A percentile compares a stretch with the other conserved stretches of the same genome.
Evolutionary conservation across 2,888 invertebrate species (phyloP).

Genomic region (Osmoderma eremita): DNA sequence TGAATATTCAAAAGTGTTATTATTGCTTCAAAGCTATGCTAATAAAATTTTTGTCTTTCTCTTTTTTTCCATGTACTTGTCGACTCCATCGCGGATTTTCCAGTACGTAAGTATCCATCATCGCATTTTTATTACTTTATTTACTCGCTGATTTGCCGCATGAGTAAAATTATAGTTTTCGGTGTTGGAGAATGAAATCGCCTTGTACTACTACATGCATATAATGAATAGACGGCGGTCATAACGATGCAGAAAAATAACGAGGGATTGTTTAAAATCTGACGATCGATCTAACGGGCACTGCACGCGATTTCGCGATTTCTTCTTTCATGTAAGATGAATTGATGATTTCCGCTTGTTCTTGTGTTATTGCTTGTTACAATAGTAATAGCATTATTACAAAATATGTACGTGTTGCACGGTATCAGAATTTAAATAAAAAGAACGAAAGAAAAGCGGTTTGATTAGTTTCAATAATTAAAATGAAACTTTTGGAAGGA

Average conservation of each 20-base stretch:
- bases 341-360: constrained; percentile 32
- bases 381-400: too few relatives aligned
- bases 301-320: constrained; percentile 12
- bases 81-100: constrained; percentile 31
- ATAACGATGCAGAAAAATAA: constrained; percentile 22
- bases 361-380: neutral
- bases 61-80: constrained; percentile 39
- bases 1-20: constrained; percentile 23
- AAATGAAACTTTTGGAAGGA: too few relatives aligned
- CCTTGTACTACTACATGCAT: neutral
- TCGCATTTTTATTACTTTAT: constrained; percentile 41
- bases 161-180: constrained; percentile 26
- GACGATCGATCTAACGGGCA: neutral
- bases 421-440: too few relatives aligned
- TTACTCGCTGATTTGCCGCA: constrained; percentile 25
- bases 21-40: constrained; percentile 33
- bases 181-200: constrained; percentile 5
- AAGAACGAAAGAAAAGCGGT: too few relatives aligned
- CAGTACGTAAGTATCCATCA: constrained; percentile 46
- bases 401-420: too few relatives aligned
- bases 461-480: too few relatives aligned
- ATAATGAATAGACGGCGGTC: constrained; percentile 13
- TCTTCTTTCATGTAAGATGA: too few relatives aligned
- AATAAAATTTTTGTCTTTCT: constrained; percentile 27
- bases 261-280: constrained; percentile 28